Base-by-base conservation (phyloP, 2,113 vertebrate species). In the Perca schrenkii region DNA sequence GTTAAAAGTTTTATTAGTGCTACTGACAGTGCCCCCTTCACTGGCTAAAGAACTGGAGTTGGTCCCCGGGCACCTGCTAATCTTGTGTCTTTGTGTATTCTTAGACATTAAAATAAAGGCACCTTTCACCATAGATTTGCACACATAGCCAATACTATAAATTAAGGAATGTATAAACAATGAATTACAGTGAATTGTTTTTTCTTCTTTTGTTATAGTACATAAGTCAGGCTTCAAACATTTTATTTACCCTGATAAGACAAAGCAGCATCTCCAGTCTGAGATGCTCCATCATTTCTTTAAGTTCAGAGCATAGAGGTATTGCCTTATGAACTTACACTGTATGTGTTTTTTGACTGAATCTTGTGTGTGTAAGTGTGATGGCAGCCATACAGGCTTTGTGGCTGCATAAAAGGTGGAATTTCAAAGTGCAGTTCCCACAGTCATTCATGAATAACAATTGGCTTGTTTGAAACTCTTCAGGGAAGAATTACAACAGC, bases 391-490 rank as follows among this genome's bases (percentile, higher is more conserved):
- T 2, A 19, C 43, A 5, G 3, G 5, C 66, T 70, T 54, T 46
- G 49, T 54, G 34, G 36, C 11, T 53, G 65, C 31, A 62, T 52
- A 2, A 60, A 5, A 19, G 8, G 31, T 4, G 6, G 5, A 14
- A 60, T 70, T 58, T 56, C 19, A 63, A 17, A 15, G 22, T 75
- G 60, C 22, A 63, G 63, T 43, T 43, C 8, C 16, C 12, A 14
- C n/a, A 65, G 40, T 81, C 46, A n/a, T 34, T 70, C 57, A 56
- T 69, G 31, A 43, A 54, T 43, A 73, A 50, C 49, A 43, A 54
- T 64, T 72, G 13, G 49, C 61, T 40, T 68, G 50, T 62, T 53
- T 52, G 13, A 77, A 68, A 54, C 25, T 87, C 40, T 84, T 74
- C 15, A 61, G 53, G 46, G 8, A 50, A 58, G 12, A 65, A 74